Conservation (phyloP, 2,888 invertebrate genomes). For the Thera britannica region DNA sequence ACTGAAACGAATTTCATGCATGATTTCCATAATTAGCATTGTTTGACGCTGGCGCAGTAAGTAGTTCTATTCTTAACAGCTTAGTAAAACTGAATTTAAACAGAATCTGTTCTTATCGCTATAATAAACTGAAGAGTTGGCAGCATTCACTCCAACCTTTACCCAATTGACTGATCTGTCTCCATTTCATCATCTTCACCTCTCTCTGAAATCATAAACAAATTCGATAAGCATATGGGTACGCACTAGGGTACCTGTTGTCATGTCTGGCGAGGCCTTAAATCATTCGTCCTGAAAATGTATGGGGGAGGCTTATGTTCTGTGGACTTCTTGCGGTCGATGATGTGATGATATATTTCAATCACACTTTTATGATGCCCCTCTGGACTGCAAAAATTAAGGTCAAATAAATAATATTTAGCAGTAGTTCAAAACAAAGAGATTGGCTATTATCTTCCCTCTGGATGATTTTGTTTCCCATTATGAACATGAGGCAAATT, state of each 20-base stretch:
- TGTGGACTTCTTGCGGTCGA: too few relatives aligned
- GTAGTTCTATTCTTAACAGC: slow-evolving; percentile 66
- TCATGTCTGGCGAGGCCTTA: not conserved
- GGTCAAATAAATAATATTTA: not conserved
- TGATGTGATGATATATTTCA: not conserved
- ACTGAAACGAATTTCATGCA: too few relatives aligned
- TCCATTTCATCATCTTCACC: slow-evolving; percentile 80
- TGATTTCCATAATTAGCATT: too few relatives aligned
- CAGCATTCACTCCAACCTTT: slow-evolving; percentile 35
- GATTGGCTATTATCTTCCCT: not conserved
- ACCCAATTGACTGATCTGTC: slow-evolving; percentile 71
- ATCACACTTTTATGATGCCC: not conserved
- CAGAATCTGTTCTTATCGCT: slow-evolving; percentile 60
- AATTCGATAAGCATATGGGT: slow-evolving; percentile 4
- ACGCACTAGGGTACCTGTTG: not conserved
- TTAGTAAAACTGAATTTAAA: slow-evolving; percentile 43
- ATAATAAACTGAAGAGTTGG: slow-evolving; percentile 34
- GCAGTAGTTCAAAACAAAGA: not conserved
- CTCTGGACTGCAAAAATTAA: not conserved
- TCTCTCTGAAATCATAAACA: slow-evolving; percentile 70
- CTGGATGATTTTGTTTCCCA: not conserved
- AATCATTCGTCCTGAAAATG: too few relatives aligned
- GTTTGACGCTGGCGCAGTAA: slow-evolving; percentile 9
- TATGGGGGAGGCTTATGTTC: too few relatives aligned
- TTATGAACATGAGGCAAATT: not conserved